Percentiles rank a stretch among this genome's conserved stretches.
phyloP scores from a whole-genome alignment of 2,113 vertebrate species.

The Anarrhichthys ocellatus region DNA sequence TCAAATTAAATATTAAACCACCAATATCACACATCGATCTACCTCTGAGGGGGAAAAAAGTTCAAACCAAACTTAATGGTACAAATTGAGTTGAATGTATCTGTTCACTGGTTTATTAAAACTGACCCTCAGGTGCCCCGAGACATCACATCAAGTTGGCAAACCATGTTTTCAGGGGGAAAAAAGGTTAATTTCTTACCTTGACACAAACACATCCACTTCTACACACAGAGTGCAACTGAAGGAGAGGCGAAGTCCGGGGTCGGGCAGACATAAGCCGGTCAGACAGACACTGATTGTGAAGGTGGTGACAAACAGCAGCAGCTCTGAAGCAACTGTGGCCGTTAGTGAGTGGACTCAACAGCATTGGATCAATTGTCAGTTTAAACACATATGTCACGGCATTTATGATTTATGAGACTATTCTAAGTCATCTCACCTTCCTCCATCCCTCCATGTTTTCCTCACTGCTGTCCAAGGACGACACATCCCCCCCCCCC shows the following conservation, averaged over 20 bases:
- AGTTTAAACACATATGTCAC: background rate
- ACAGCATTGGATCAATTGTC: background rate
- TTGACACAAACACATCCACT: slow-evolving; percentile 7
- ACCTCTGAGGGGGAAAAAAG: background rate
- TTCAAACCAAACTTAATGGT: slow-evolving; percentile 4
- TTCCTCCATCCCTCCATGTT: background rate
- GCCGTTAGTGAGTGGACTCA: slow-evolving; percentile 12
- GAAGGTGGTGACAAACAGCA: slow-evolving; percentile 56
- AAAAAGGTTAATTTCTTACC: slow-evolving; percentile 67
- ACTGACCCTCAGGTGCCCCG: slow-evolving; percentile 7
- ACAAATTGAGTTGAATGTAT: background rate
- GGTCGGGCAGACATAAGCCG: slow-evolving; percentile 40
- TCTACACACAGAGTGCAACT: slow-evolving; percentile 14
- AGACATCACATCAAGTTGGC: slow-evolving; percentile 29
- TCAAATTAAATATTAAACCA: background rate
- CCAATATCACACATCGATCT: background rate
- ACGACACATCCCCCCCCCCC: background rate
- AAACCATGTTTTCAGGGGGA: slow-evolving; percentile 50
- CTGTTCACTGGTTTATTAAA: slow-evolving; percentile 25
- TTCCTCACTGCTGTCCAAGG: background rate
- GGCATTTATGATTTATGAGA: background rate
- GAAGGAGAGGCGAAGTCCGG: slow-evolving; percentile 60
- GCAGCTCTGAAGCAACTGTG: slow-evolving; percentile 34
- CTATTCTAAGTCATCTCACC: background rate
- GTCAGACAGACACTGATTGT: slow-evolving; percentile 72